Evolutionary conservation across 1,140 invertebrate species (phyloP).

Genomic region (Lepidurus apus): DNA sequence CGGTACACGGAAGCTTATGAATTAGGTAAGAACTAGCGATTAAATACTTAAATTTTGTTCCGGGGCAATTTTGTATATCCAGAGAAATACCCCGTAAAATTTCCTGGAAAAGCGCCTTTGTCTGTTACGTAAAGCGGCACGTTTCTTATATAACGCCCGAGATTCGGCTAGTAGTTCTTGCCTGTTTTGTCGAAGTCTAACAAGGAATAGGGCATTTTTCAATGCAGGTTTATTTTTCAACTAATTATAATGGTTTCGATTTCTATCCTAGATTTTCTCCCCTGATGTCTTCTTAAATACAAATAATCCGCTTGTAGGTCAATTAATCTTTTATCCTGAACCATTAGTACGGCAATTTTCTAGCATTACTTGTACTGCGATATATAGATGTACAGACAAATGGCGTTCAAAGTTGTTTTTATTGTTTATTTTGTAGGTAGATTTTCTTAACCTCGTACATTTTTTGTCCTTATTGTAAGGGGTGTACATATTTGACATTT

Average conservation of each 20-base stretch:
- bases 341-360: too few relatives aligned
- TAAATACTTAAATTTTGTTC: neutral
- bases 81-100: neutral
- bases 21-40: slow-evolving; percentile 51
- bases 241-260: slow-evolving; percentile 3
- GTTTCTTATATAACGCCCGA: neutral
- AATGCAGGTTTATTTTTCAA: too few relatives aligned
- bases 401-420: too few relatives aligned
- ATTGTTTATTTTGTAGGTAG: too few relatives aligned
- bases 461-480: neutral
- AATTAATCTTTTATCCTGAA: too few relatives aligned
- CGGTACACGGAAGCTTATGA: slow-evolving; percentile 58
- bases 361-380: too few relatives aligned
- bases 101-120: neutral
- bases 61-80: neutral
- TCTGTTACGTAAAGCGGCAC: neutral
- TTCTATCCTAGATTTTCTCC: slow-evolving; percentile 22
- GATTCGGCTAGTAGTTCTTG: neutral
- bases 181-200: too few relatives aligned
- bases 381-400: too few relatives aligned
- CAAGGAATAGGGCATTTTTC: too few relatives aligned
- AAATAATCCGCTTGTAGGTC: too few relatives aligned
- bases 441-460: neutral
- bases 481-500: neutral
- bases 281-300: neutral